These are phyloP conservation scores for Lissocephala sabroskyi DNA, from an alignment of 2,888 invertebrate species.

Conservation along the genomic window DNA sequence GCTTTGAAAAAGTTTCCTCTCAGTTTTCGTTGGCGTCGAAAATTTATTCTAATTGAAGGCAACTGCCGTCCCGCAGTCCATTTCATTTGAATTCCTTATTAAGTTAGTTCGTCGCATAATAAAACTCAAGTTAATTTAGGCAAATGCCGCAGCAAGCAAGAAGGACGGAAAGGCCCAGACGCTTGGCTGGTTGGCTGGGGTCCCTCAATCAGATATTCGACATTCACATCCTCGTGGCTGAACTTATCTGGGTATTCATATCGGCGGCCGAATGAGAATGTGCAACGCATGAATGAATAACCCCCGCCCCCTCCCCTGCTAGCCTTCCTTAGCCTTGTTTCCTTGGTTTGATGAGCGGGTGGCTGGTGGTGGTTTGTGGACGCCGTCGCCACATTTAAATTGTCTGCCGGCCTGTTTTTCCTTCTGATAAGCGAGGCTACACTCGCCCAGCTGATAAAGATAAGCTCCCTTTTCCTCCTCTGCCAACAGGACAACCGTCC, in stretches of 20 bases:
- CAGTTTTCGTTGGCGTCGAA: no score
- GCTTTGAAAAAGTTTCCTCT: no score
- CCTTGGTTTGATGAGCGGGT: slow-evolving; percentile 19
- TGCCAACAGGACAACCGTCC: slow-evolving; percentile 40
- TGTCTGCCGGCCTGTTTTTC: slow-evolving; percentile 34
- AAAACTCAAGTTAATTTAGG: neutral
- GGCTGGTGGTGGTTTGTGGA: slow-evolving; percentile 3
- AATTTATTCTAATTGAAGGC: no score
- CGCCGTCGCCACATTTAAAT: slow-evolving; percentile 39
- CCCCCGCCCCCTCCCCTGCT: slow-evolving; percentile 19
- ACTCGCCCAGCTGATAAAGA: slow-evolving; percentile 33
- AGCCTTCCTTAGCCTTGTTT: slow-evolving; percentile 12
- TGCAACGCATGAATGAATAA: slow-evolving; percentile 61
- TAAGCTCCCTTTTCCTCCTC: slow-evolving; percentile 40
- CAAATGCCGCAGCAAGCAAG: neutral
- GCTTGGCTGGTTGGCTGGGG: slow-evolving; percentile 2
- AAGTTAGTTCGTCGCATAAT: neutral
- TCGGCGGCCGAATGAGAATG: slow-evolving; percentile 42
- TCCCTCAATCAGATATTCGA: slow-evolving; percentile 42
- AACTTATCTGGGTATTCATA: slow-evolving; percentile 40
- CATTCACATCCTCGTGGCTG: slow-evolving; percentile 41
- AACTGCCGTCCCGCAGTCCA: no score
- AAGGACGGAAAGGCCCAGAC: neutral
- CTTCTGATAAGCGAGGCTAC: slow-evolving; percentile 37
- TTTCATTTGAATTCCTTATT: neutral